These are phyloP conservation scores for Patiria pectinifera DNA, from an alignment of 53 echinoderm and acorn worm genomes.

Conservation along the genomic window DNA sequence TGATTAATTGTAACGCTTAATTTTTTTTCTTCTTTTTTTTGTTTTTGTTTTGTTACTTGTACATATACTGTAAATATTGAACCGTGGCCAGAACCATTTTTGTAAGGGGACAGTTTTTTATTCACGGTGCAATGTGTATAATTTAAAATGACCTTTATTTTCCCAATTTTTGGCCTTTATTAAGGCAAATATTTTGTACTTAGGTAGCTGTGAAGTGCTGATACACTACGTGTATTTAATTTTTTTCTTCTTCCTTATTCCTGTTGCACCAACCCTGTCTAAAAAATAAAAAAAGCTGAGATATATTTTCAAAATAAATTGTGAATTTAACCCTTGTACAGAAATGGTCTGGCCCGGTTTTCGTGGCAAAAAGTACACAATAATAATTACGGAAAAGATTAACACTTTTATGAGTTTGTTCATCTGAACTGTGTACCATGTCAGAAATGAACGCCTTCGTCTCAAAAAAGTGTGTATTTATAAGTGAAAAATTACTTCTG, in stretches of 20 bases:
- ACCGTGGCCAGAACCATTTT: conserved; percentile 59
- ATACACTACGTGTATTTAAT: conserved; percentile 9
- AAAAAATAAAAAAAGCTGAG: conserved; percentile 9
- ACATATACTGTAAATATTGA: conserved; percentile 43
- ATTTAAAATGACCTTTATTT: conserved; percentile 49
- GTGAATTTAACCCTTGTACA: conserved; percentile 46
- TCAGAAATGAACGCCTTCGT: conserved; percentile 42
- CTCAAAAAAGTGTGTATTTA: conserved; percentile 41
- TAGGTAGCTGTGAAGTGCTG: conserved; percentile 26
- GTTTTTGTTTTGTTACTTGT: conserved; percentile 42
- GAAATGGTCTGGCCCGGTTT: conserved; percentile 60
- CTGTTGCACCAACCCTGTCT: conserved; percentile 33
- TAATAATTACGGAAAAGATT: conserved; percentile 33
- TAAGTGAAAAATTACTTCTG: not conserved
- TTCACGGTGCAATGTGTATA: conserved; percentile 45
- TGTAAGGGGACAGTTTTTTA: conserved; percentile 46
- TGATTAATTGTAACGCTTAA: not conserved
- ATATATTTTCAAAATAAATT: conserved; percentile 51
- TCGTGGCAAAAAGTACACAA: conserved; percentile 56
- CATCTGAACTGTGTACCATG: conserved; percentile 29
- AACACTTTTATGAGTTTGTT: conserved; percentile 54
- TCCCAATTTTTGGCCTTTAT: conserved; percentile 28
- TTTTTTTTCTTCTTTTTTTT: not conserved
- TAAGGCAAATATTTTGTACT: conserved; percentile 54
- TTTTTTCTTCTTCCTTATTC: not conserved